Evolutionary conservation across 2,888 invertebrate genomes (phyloP), one percentile per base, ranked within the genome.

Genomic region (Drosophila eohydei): DNA sequence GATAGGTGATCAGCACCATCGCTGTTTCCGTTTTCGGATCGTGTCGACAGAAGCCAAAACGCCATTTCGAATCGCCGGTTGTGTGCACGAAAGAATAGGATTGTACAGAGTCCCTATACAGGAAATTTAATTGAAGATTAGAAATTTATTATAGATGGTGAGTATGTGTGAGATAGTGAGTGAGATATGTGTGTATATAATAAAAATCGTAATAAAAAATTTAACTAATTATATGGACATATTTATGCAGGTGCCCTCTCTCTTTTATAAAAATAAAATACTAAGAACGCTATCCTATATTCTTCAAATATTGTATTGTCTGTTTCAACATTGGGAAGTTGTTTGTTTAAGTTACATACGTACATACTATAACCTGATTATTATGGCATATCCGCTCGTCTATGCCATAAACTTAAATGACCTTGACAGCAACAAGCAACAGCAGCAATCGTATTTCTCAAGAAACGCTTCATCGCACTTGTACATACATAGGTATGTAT

Each of bases 31-130:
- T 95, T 92, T 96, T 96, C 6, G 98, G 97, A 92, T 98, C 97
- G 93, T 98, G 98, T 32, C 99, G 96, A 93, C 98, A 99, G 93
- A 98, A 99, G 79, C 99, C 99, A 94, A 98, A 99, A 43, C 98
- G 98, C 95, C 98, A 99, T 94, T 98, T 98, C 32, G 98, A 97
- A 92, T 98, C 98, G 85, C 96, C 95, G 85, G 97, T 98, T 30
- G 99, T 99, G 91, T 99, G 94, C 58, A 98, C 99, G 94, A 99
- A 99, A 32, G 98, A 98, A 93, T 98, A 99, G 90, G 98, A 96
- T 93, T 98, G 98, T 65, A 98, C 97, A 71, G 96, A 95, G 84
- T 94, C 94, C 92, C 97, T 97, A 86, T 68, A 83, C 81, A 76
- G 21, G 21, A 48, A 46, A 2, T 58, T 41, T 81, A 57, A n/a